These are phyloP conservation scores for Nemoura dubitans DNA, from an alignment of 2,888 invertebrate genomes.

Conservation along the genomic window DNA sequence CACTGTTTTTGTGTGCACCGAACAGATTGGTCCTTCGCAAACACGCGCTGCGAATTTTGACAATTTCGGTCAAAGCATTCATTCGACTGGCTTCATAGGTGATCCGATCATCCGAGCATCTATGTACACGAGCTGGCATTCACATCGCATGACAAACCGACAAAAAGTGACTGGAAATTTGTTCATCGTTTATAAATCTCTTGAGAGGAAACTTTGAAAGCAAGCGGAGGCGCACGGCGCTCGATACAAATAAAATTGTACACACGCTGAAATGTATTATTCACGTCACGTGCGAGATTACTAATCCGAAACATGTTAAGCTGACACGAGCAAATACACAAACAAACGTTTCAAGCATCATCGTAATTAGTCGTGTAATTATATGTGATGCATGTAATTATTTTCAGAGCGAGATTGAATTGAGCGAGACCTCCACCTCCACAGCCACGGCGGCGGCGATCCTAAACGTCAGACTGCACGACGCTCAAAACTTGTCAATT, in stretches of 20 bases:
- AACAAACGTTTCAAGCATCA: neutral
- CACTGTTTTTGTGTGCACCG: neutral
- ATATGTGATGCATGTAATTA: neutral
- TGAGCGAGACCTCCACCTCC: too few relatives aligned
- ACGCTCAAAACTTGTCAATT: slow-evolving; percentile 2
- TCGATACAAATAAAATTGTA: neutral
- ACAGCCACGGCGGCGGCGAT: neutral
- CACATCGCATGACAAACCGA: neutral
- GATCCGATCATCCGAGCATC: neutral
- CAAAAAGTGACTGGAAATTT: neutral
- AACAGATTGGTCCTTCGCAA: neutral
- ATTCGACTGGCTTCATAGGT: neutral
- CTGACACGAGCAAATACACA: neutral
- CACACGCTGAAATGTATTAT: neutral
- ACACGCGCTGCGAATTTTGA: neutral
- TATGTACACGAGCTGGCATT: neutral
- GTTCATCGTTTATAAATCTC: neutral
- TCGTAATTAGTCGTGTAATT: neutral
- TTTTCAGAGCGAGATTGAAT: neutral
- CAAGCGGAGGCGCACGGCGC: neutral
- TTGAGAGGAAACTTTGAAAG: neutral
- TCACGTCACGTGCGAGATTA: neutral
- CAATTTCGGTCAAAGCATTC: neutral
- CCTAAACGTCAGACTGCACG: neutral
- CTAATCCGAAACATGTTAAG: neutral